Evolutionary conservation across 2,113 vertebrate genomes (phyloP).

Genomic region (Numenius arquata): DNA sequence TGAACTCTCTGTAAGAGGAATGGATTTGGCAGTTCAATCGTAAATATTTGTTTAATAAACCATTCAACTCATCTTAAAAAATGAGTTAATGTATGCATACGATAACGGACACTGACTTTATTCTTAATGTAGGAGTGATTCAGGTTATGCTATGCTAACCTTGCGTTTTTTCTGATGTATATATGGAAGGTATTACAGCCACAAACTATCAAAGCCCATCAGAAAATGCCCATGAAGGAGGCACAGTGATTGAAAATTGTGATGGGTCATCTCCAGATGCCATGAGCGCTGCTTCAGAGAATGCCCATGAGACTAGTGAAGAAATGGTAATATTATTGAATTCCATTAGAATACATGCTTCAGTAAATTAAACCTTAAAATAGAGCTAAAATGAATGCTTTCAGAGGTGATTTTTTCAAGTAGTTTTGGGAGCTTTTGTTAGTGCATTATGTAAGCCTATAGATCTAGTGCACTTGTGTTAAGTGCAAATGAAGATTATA

Average conservation of each 20-base stretch:
- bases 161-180: slow-evolving; percentile 29
- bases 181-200: slow-evolving; percentile 78
- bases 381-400: not conserved
- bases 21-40: not conserved
- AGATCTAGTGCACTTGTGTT: not conserved
- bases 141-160: slow-evolving; percentile 14
- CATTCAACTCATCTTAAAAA: not conserved
- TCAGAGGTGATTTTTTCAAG: not conserved
- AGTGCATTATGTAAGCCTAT: not conserved
- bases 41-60: not conserved
- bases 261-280: slow-evolving; percentile 88
- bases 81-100: not conserved
- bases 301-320: slow-evolving; percentile 83
- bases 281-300: slow-evolving; percentile 90
- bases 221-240: slow-evolving; percentile 75
- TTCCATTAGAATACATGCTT: not conserved
- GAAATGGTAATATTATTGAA: slow-evolving; percentile 80
- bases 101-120: not conserved
- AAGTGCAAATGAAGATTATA: not conserved
- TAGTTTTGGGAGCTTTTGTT: not conserved
- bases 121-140: not conserved
- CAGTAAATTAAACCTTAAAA: not conserved
- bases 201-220: slow-evolving; percentile 76
- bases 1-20: not conserved
- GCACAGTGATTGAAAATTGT: slow-evolving; percentile 72